Conservation (phyloP, 1,140 invertebrate genomes). For the Mya arenaria region DNA sequence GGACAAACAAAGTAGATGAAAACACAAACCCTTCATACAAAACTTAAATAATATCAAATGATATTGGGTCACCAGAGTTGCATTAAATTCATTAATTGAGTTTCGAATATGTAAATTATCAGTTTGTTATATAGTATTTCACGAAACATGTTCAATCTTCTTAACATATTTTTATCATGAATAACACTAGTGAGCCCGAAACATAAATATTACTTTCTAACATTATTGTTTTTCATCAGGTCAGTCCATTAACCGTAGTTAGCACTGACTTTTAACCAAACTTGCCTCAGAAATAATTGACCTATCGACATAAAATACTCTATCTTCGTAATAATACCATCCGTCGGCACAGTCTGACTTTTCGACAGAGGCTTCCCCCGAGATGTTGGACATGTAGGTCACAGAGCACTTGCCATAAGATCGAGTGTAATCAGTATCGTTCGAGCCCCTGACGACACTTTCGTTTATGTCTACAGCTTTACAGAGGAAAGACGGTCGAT, state of each 20-base stretch:
- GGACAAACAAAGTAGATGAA: no score
- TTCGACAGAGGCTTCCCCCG: not conserved
- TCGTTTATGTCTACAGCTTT: not conserved
- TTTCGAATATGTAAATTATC: no score
- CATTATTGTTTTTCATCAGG: not conserved
- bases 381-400: not conserved
- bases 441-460: not conserved
- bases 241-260: not conserved
- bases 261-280: no score
- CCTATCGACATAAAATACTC: conserved; percentile 11
- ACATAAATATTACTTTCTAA: not conserved
- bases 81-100: no score
- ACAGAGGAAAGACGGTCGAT: conserved; percentile 32
- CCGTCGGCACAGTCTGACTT: conserved; percentile 20
- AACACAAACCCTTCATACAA: no score
- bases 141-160: not conserved
- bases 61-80: no score
- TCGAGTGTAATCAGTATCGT: no score
- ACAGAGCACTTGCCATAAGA: conserved; percentile 36
- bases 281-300: conserved; percentile 47
- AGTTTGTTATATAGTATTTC: no score
- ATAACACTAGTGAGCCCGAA: not conserved
- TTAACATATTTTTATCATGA: conserved; percentile 1
- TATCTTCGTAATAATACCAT: conserved; percentile 30
- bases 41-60: no score